Percentiles rank a stretch among this genome's conserved stretches.
These are phyloP conservation scores for Limnothrissa miodon DNA, from an alignment of 2,113 vertebrate species.

Conservation along the genomic window DNA sequence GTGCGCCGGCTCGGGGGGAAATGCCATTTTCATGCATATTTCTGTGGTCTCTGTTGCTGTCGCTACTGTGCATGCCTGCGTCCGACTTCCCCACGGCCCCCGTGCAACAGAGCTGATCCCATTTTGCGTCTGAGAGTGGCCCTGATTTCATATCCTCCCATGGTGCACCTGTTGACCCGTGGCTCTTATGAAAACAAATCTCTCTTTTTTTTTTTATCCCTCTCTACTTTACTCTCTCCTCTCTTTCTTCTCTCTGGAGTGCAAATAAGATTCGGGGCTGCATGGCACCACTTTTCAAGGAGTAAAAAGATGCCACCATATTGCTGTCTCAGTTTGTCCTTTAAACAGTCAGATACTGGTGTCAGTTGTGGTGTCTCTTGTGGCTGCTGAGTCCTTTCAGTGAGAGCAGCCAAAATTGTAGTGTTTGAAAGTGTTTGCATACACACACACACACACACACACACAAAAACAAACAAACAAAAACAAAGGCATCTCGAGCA, in stretches of 20 bases:
- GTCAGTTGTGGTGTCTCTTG: background rate
- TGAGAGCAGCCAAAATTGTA: too few relatives aligned
- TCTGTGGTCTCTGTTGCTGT: too few relatives aligned
- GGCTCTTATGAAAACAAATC: background rate
- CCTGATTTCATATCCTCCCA: slow-evolving; percentile 6
- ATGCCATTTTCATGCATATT: slow-evolving; percentile 13
- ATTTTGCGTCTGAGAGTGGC: slow-evolving; percentile 8
- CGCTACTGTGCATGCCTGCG: background rate
- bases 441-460: too few relatives aligned
- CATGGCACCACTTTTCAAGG: background rate
- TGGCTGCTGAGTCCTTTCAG: background rate
- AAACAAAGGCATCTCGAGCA: background rate
- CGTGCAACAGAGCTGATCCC: background rate
- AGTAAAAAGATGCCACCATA: background rate
- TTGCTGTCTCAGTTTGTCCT: background rate
- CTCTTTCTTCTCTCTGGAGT: background rate
- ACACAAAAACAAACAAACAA: background rate
- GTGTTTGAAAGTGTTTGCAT: too few relatives aligned
- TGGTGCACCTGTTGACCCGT: background rate
- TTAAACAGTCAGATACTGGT: background rate
- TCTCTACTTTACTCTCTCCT: background rate
- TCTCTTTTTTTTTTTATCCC: background rate
- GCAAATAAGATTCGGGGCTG: background rate
- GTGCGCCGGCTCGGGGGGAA: background rate
- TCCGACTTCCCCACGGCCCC: background rate